Conservation (phyloP, 2,888 invertebrate species). For the Mylabris sibirica region DNA sequence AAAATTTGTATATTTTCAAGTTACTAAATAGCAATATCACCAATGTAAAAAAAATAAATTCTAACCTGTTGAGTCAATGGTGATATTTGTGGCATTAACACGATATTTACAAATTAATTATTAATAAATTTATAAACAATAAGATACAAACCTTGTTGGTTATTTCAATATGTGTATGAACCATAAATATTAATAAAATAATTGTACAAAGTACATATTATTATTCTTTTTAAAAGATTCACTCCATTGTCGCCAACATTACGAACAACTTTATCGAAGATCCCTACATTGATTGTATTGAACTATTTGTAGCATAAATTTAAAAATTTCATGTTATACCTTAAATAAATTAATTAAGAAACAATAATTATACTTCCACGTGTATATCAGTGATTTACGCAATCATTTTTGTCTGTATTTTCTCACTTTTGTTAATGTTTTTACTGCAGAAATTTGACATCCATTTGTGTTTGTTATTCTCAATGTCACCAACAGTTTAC, state of each 20-base stretch:
- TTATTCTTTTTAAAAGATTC: slow-evolving; percentile 3
- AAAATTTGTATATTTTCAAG: background rate
- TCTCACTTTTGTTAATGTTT: background rate
- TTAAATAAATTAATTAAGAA: too few species aligned
- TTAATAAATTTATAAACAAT: background rate
- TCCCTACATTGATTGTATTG: too few species aligned
- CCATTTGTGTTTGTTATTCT: background rate
- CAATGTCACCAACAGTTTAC: background rate
- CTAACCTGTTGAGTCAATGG: background rate
- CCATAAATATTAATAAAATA: background rate
- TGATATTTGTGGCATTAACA: background rate
- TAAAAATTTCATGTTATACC: too few species aligned
- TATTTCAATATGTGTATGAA: background rate
- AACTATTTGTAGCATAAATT: too few species aligned
- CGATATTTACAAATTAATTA: background rate
- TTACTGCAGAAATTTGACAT: background rate
- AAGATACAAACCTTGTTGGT: background rate
- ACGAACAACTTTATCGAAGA: background rate
- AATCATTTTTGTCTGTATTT: too few species aligned
- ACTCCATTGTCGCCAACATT: background rate
- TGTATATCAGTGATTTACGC: too few species aligned
- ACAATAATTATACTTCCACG: too few species aligned
- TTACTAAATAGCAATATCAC: background rate
- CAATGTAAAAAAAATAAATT: background rate
- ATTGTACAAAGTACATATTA: slow-evolving; percentile 2